phyloP scores from a whole-genome alignment of 2,888 invertebrate genomes.

The Scaeva pyrastri region DNA sequence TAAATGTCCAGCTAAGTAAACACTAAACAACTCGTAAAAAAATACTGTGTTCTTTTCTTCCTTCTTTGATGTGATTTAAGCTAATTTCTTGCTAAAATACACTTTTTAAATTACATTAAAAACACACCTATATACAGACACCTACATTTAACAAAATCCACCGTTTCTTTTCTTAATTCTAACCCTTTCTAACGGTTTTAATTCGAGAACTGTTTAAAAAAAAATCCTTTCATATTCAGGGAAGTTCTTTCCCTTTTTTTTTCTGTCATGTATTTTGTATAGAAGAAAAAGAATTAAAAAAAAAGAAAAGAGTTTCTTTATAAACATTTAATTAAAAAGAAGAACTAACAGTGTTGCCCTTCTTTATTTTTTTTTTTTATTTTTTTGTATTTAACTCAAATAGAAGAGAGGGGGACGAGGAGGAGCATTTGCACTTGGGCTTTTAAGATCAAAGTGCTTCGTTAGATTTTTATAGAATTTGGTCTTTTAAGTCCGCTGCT shows the following conservation, averaged over 20 bases:
- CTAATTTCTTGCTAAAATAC: too few species aligned
- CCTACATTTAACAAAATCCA: too few species aligned
- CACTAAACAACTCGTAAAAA: too few species aligned
- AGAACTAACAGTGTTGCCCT: constrained; percentile 22
- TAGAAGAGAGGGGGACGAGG: background rate
- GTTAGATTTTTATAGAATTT: constrained; percentile 1
- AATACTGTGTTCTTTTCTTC: too few species aligned
- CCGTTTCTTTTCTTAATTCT: background rate
- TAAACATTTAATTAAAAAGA: constrained; percentile 29
- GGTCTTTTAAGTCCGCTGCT: background rate
- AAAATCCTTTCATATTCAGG: background rate
- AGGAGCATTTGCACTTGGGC: constrained; percentile 2
- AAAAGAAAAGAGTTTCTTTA: constrained; percentile 19
- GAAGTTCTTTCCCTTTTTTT: background rate
- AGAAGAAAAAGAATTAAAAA: background rate
- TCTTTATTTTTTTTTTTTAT: too few species aligned
- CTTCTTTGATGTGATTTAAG: too few species aligned
- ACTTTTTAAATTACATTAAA: too few species aligned
- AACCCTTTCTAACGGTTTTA: background rate
- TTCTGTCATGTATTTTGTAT: background rate
- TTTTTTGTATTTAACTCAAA: background rate
- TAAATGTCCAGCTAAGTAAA: too few species aligned
- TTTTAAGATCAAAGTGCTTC: constrained; percentile 32
- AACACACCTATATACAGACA: too few species aligned
- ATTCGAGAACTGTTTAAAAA: background rate